Base-by-base conservation (phyloP, 2,113 vertebrate species). In the Montifringilla adamsi region DNA sequence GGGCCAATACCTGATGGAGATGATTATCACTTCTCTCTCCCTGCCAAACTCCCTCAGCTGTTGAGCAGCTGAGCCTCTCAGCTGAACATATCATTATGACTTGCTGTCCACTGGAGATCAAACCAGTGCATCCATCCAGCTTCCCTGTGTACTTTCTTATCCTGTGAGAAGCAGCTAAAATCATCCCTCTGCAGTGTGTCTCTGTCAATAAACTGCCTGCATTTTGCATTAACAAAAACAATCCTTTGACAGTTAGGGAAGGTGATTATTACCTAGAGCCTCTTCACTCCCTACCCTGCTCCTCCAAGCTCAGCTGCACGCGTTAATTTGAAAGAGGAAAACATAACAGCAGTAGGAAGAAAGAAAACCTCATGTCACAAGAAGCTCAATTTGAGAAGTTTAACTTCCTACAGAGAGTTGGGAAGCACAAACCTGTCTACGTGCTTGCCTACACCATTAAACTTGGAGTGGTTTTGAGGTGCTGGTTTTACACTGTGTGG, bases 91-190 rank as follows among this genome's bases (percentile, higher is more conserved):
- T 86, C 64, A 33, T 60, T 78, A 33, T 27, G 59, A 5, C 31
- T 94, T 47, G 46, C 62, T 93, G 90, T 83, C 95, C 95, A 17
- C 66, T 89, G 82, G 58, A 93, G 94, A 95, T 90, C 79, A 95
- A 93, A 87, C 72, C 73, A 17, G 28, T 44, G 58, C 59, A 53
- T 66, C 64, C 43, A 1, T 68, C 60, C 69, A 75, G n/a, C 92
- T 95, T 63, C 93, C 18, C 79, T 90, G 21, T 68, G 39, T 69
- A 19, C 39, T 75, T 82, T 9, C 78, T 69, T 28, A 76, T 53
- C 78, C 84, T 81, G 6, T 13, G 70, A 87, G 82, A 83, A 18
- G 49, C 77, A 72, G 67, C 53, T 55, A 49, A 70, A 66, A 44
- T 10, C 86, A 24, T 58, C 33, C 30, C 84, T 93, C 60, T 68